Evolutionary conservation across 1,140 invertebrate species (phyloP), one percentile per base, ranked within the genome.

Genomic region (Homarus americanus): DNA sequence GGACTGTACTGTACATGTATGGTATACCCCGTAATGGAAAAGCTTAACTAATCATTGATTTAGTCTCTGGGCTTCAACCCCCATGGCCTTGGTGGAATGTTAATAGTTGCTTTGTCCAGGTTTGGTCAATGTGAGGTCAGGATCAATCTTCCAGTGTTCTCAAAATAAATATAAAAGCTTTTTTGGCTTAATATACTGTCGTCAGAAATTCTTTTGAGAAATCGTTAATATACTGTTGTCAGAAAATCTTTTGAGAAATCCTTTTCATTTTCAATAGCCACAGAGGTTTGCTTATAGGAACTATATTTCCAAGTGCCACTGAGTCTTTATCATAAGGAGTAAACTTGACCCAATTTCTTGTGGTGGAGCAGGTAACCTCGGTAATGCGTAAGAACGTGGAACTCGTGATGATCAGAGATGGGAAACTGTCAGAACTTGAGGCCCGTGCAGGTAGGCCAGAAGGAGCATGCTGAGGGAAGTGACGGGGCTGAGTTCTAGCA

Each of bases 341-440:
- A 53, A 72, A 38, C 15, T 49, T 73, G 40, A 66, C n/a, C 69
- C 20, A 38, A 40, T 85, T 44, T 75, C 49, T 78, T 44, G 34
- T 63, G 69, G n/a, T 53, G 41, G 49, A 58, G 72, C 84, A 87
- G 84, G 73, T 87, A 20, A 38, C 73, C 38, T 44, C 41, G 49
- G 53, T 87, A 49, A 87, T 87, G 84, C 72, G 73, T 78, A 76
- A 75, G 84, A 87, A 87, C 73, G 44, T 87, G 72, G 84, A 87
- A 87, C 84, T 49, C 40, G 84, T 87, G 73, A 76, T 87, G 84
- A 75, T 87, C 84, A 87, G 84, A 75, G 84, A 87, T 36, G 84
- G 84, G 73, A 87, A 87, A 87, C 84, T 87, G 84, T 87, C 84
- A 87, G 84, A 87, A 78, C 44, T 87, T 87, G 84, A 87, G 49